Conservation (phyloP, 2,888 invertebrate genomes). For the Cheilosia urbana region DNA sequence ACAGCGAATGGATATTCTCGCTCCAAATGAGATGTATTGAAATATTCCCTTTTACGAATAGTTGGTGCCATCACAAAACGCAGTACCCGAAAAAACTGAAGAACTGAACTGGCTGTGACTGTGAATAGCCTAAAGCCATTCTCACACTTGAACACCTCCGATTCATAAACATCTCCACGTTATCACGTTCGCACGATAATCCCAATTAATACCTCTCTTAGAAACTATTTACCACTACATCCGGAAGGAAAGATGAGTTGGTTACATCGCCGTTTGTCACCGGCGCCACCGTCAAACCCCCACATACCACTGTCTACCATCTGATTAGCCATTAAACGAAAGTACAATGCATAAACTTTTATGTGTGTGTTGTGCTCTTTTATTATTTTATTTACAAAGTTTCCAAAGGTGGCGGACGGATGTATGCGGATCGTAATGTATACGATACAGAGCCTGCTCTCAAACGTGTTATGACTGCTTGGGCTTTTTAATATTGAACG, state of each 20-base stretch:
- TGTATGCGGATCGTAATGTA: constrained; percentile 4
- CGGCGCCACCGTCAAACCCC: not conserved
- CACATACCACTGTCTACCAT: constrained; percentile 4
- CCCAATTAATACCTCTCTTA: constrained; percentile 41
- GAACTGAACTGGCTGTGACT: not conserved
- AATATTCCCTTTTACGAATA: no score
- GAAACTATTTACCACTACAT: constrained; percentile 46
- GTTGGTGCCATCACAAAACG: no score
- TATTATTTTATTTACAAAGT: constrained; percentile 64
- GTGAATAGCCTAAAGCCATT: not conserved
- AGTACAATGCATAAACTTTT: constrained; percentile 58
- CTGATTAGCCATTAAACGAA: constrained; percentile 56
- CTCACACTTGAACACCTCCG: constrained; percentile 33
- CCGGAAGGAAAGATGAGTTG: no score
- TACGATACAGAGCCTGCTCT: constrained; percentile 17
- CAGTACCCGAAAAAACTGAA: not conserved
- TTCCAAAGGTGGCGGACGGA: constrained; percentile 35
- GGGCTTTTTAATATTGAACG: constrained; percentile 66
- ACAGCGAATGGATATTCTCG: no score
- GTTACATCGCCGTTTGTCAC: not conserved
- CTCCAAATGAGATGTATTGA: no score
- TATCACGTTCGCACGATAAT: constrained; percentile 38
- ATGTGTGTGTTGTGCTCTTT: constrained; percentile 45
- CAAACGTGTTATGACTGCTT: constrained; percentile 51
- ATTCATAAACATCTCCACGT: constrained; percentile 13